Evolutionary conservation across 2,113 vertebrate genomes (phyloP), one percentile per base, ranked within the genome.

Genomic region (Tetrax tetrax): DNA sequence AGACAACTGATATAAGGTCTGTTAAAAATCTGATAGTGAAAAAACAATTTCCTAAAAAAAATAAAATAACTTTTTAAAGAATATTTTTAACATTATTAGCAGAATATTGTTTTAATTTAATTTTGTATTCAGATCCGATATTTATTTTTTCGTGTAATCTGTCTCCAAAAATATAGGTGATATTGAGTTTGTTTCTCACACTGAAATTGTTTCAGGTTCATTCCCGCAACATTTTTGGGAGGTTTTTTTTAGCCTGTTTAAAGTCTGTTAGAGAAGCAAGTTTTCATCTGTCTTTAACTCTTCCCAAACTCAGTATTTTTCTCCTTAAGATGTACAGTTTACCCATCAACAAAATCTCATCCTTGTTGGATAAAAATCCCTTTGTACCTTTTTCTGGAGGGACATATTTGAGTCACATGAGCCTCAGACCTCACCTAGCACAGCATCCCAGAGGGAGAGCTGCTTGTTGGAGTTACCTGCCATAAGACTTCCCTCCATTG

Each of bases 1-100:
- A 88, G 48, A 60, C 31, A 90, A 48, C n/a, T 71, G 66, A 77
- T 86, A 29, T 12, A 85, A 82, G 5, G 5, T 57, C 78, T 66
- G 43, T 22, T 89, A 59, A 91, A 91, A 93, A 68, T 77, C 48
- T 89, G 80, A 83, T 21, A 45, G 23, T 20, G n/a, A 85, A 83
- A 87, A 85, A 90, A 6, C 33, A 82, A 61, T 79, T 88, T 79
- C 76, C 47, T 76, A 31, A 71, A 69, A 4, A 71, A 83, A 79
- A 65, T 18, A 41, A 35, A 80, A 53, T 23, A 57, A 15, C 5
- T 33, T 48, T 48, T 1, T 4, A 14, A 31, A 71, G 31, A 33
- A 27, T 24, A 45, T 63, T 53, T 6, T 9, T 71, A 21, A 0
- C 4, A 63, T 47, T 8, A 68, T 22, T 63, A 54, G 22, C 43